Base-by-base conservation (phyloP, 2,888 invertebrate genomes). In the Seira sanloemensis region DNA sequence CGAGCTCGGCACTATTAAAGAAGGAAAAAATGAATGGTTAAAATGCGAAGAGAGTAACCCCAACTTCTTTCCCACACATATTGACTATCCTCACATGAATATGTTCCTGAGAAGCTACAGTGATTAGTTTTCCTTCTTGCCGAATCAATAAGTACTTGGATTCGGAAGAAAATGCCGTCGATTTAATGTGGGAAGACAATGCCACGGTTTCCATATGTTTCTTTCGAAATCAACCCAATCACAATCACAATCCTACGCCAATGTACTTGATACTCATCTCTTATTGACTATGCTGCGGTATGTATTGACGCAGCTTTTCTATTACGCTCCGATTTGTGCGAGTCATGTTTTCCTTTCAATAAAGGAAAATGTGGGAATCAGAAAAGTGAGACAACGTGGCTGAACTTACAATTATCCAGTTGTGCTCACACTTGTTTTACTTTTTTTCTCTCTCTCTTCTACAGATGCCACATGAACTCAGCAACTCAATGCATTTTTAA, bases 381-480 rank as follows among this genome's bases (percentile, higher is more conserved):
- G 75, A 72, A 54, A 73, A 75, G 78, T 75, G 84, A 74, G 78
- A 78, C 78, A 78, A 84, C 84, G 84, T 84, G 84, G 84, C 74
- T 71, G 37, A 84, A 84, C 84, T 84, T 65, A 84, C 74, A 84
- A 84, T 84, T 84, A 84, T 65, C 72, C 67, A 24, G 23, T 66
- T 75, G 7, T 58, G n/a, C 58, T n/a, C 58, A 58, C 58, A 58
- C 18, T 58, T 58, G 58, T 58, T 58, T 58, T 58, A n/a, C n/a
- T n/a, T n/a, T n/a, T n/a, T n/a, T n/a, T n/a, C n/a, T n/a, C n/a
- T n/a, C n/a, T n/a, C n/a, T n/a, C n/a, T n/a, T n/a, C n/a, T n/a
- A n/a, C n/a, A n/a, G n/a, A n/a, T n/a, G n/a, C n/a, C n/a, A n/a
- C n/a, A n/a, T n/a, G n/a, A n/a, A n/a, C n/a, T 37, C 58, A 58